Base-by-base conservation (phyloP, 2,888 invertebrate genomes). In the Caenorhabditis virilis region DNA sequence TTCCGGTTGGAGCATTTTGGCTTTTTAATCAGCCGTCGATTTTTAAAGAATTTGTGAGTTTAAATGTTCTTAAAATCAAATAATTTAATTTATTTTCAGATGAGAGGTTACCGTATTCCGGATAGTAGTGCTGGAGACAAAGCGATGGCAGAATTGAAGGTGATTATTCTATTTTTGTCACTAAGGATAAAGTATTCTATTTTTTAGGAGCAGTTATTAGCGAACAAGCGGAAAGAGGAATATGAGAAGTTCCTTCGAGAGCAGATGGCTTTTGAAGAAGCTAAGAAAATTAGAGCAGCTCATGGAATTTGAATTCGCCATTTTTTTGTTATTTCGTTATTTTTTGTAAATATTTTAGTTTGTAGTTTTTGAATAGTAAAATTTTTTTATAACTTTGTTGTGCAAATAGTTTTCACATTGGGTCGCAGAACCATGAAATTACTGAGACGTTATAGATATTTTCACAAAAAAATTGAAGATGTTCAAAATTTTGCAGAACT, bases 1-100 rank as follows among this genome's bases (percentile, higher is more conserved):
- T 79, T 27, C 79, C 79, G 2, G 79, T 79, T 43, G 79, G 70
- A 23, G 76, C 79, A 5, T 79, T 79, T 56, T 79, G 78, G 78
- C 54, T 74, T 30, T 79, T 79, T 67, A 79, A 79, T 65, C 79
- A 79, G 51, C 77, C 79, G 18, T 47, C 64, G 3, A 69, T 79
- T 52, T 79, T 78, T 64, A 75, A 78, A 43, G 61, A 72, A 43
- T 78, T 78, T 63, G 79, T 79, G 43, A 69, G 74, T 69, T 42
- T 39, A 30, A 30, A 30, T 9, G 30, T 30, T 30, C 20, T 3
- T 30, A 5, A 26, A 35, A 48, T n/a, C n/a, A n/a, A n/a, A n/a
- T n/a, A n/a, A n/a, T n/a, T n/a, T n/a, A 48, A 33, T 36, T 46
- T 46, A 22, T 42, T 66, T 78, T 35, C 53, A 79, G 79, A 79